phyloP scores from a whole-genome alignment of 2,888 invertebrate genomes.

The Ennomos fuscantarius region DNA sequence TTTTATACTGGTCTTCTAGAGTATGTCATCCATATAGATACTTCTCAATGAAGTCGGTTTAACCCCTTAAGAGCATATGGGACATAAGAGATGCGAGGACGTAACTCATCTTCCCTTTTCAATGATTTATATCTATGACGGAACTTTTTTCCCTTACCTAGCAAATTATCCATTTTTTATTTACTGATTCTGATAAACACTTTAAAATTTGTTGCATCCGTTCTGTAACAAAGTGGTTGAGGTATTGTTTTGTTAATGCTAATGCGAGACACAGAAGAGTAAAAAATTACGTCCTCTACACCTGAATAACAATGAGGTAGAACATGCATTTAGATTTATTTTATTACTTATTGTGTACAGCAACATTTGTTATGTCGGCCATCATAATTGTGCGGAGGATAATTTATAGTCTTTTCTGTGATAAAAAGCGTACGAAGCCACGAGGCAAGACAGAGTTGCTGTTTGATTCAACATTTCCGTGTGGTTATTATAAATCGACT shows the following conservation, averaged over 20 bases:
- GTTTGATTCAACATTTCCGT: too few relatives aligned
- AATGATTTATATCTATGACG: too few relatives aligned
- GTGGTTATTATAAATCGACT: too few relatives aligned
- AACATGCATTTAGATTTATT: constrained; percentile 38
- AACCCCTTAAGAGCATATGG: too few relatives aligned
- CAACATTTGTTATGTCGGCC: constrained; percentile 33
- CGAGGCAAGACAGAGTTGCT: constrained; percentile 9
- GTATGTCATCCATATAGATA: too few relatives aligned
- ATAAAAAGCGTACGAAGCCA: constrained; percentile 7
- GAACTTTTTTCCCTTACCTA: background rate
- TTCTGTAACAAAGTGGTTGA: constrained; percentile 47
- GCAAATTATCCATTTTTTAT: constrained; percentile 19
- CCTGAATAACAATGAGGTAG: constrained; percentile 57
- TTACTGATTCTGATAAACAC: constrained; percentile 45
- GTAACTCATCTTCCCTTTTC: too few relatives aligned
- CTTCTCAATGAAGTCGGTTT: too few relatives aligned
- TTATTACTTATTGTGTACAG: constrained; percentile 41
- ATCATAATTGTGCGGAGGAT: constrained; percentile 26
- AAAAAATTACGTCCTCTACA: constrained; percentile 62
- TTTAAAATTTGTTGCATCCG: constrained; percentile 62
- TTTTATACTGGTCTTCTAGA: too few relatives aligned
- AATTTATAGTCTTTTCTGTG: constrained; percentile 28
- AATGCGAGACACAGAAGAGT: constrained; percentile 46
- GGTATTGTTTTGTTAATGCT: constrained; percentile 55
- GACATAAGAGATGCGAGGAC: too few relatives aligned